phyloP scores from a whole-genome alignment of 1,140 invertebrate species.

The Mylabris phalerata region DNA sequence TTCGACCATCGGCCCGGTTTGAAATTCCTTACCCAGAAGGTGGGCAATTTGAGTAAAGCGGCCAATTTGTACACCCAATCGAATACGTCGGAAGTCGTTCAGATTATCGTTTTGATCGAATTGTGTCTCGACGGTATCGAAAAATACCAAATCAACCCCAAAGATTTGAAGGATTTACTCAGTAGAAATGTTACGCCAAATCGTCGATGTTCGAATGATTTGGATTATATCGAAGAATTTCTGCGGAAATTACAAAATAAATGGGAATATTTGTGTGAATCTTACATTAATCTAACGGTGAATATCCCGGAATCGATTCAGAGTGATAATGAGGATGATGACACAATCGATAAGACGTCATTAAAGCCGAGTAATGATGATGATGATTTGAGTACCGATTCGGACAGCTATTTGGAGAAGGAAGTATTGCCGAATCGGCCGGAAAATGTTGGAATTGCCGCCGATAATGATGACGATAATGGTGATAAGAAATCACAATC shows the following conservation, averaged over 20 bases:
- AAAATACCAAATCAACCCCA: slow-evolving; percentile 52
- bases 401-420: slow-evolving; percentile 39
- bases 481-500: background rate
- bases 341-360: too few relatives aligned
- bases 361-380: slow-evolving; percentile 7
- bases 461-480: slow-evolving; percentile 21
- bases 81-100: slow-evolving; percentile 84
- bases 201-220: slow-evolving; percentile 42
- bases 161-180: slow-evolving; percentile 59
- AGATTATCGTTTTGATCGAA: slow-evolving; percentile 80
- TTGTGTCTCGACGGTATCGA: slow-evolving; percentile 61
- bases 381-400: slow-evolving; percentile 34
- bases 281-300: slow-evolving; percentile 37
- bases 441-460: slow-evolving; percentile 4
- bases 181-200: slow-evolving; percentile 47
- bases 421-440: slow-evolving; percentile 32
- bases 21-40: slow-evolving; percentile 90
- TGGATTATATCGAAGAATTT: slow-evolving; percentile 47
- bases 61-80: slow-evolving; percentile 90
- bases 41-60: slow-evolving; percentile 76
- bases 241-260: slow-evolving; percentile 37
- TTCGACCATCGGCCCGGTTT: slow-evolving; percentile 85
- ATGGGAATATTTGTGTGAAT: slow-evolving; percentile 39
- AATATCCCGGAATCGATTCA: slow-evolving; percentile 32
- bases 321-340: slow-evolving; percentile 29